Conservation (phyloP, 1,140 invertebrate genomes). For the Drosophila bocqueti region DNA sequence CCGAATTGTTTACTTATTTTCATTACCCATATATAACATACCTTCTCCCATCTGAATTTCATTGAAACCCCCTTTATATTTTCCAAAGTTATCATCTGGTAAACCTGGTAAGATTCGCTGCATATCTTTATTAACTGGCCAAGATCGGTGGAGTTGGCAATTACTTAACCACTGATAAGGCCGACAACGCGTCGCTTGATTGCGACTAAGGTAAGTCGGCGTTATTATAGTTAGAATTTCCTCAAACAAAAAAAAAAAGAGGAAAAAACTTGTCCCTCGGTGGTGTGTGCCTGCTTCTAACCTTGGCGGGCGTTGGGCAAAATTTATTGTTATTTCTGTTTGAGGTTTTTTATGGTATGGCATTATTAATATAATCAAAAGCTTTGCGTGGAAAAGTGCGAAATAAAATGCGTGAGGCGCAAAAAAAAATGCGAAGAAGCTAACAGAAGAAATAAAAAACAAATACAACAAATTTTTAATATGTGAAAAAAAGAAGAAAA, state of each 20-base stretch:
- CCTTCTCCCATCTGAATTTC: too few relatives aligned
- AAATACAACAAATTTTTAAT: slow-evolving; percentile 20
- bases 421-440: slow-evolving; percentile 22
- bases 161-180: slow-evolving; percentile 21
- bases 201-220: slow-evolving; percentile 16
- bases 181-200: neutral
- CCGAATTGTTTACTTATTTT: too few relatives aligned
- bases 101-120: slow-evolving; percentile 3
- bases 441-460: slow-evolving; percentile 19
- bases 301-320: slow-evolving; percentile 46
- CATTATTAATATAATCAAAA: slow-evolving; percentile 67
- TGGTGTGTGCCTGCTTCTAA: slow-evolving; percentile 16
- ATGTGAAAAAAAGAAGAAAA: slow-evolving; percentile 19
- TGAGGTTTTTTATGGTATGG: slow-evolving; percentile 51
- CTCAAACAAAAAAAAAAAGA: neutral
- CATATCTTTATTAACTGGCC: slow-evolving; percentile 39
- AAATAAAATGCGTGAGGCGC: slow-evolving; percentile 52
- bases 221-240: slow-evolving; percentile 26
- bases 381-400: slow-evolving; percentile 52
- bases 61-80: neutral
- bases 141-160: slow-evolving; percentile 33
- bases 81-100: slow-evolving; percentile 14
- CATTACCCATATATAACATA: neutral
- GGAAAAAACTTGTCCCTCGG: slow-evolving; percentile 18
- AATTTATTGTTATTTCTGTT: slow-evolving; percentile 54